Evolutionary conservation across 1,140 invertebrate genomes (phyloP).

Genomic region (Trypoxylus dichotomus): DNA sequence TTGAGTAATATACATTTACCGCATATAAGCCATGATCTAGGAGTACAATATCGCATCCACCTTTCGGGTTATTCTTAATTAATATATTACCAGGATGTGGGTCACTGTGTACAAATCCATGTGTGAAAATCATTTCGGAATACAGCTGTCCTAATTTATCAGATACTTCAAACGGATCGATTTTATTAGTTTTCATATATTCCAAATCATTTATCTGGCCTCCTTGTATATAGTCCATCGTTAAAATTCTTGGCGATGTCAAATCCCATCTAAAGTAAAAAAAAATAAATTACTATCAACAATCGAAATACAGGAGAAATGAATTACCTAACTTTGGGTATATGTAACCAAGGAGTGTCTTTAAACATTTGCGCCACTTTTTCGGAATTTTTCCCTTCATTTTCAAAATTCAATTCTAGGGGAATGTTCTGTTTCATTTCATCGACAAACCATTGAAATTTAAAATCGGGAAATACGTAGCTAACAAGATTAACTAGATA

Average conservation of each 20-base stretch:
- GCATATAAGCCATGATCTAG: conserved; percentile 98
- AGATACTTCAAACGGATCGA: conserved; percentile 80
- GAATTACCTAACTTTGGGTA: conserved; percentile 64
- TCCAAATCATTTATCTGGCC: conserved; percentile 91
- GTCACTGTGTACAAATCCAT: conserved; percentile 97
- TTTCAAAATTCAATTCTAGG: conserved; percentile 87
- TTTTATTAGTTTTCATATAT: conserved; percentile 82
- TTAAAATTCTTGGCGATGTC: conserved; percentile 81
- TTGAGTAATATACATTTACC: conserved; percentile 59
- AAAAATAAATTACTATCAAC: background rate
- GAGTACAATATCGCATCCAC: conserved; percentile 76
- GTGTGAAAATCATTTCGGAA: conserved; percentile 97
- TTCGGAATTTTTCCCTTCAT: conserved; percentile 93
- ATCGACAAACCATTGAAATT: conserved; percentile 95
- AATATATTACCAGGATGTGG: conserved; percentile 98
- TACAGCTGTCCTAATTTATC: conserved; percentile 88
- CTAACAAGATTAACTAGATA: conserved; percentile 82
- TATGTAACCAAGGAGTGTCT: conserved; percentile 70
- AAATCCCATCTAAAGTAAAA: conserved; percentile 74
- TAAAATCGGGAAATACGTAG: conserved; percentile 92
- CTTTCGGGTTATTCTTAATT: conserved; percentile 69
- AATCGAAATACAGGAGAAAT: too few relatives aligned
- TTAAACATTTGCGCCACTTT: conserved; percentile 68
- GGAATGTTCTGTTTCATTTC: conserved; percentile 95
- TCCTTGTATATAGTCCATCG: conserved; percentile 97